A percentile compares a stretch with the other conserved stretches of the same genome.
Evolutionary conservation across 2,888 invertebrate species (phyloP).

Genomic region (Sipha maydis): DNA sequence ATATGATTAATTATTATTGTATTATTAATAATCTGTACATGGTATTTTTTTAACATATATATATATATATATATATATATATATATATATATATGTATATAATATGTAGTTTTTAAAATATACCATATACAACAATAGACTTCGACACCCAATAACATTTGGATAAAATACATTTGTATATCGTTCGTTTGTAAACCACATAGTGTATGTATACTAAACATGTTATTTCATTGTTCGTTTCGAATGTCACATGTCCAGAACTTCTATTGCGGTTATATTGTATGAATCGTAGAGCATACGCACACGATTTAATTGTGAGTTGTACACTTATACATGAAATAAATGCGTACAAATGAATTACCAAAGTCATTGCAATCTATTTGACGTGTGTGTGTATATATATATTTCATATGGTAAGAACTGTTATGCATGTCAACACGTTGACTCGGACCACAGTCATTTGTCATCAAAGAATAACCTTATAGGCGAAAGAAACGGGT

Average conservation of each 20-base stretch:
- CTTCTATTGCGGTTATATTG: constrained; percentile 11
- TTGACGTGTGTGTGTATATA: neutral
- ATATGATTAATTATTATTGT: neutral
- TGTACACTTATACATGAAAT: neutral
- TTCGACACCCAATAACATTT: neutral
- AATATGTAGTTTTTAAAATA: neutral
- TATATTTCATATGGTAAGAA: neutral
- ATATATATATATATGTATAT: too few species aligned
- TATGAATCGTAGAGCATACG: neutral
- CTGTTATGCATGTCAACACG: constrained; percentile 9
- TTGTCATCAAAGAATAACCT: constrained; percentile 45
- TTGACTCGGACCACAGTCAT: constrained; percentile 28
- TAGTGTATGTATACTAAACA: neutral
- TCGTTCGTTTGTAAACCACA: neutral
- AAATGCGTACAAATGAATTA: constrained; percentile 8
- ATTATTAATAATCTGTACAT: neutral
- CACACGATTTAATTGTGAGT: neutral
- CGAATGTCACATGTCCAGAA: constrained; percentile 19
- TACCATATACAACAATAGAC: neutral
- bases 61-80: too few species aligned
- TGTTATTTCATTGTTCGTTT: constrained; percentile 18
- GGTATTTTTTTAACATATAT: neutral
- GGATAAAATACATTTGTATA: neutral
- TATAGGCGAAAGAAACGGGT: constrained; percentile 28
- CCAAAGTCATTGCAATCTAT: constrained; percentile 15